Evolutionary conservation across 2,113 vertebrate genomes (phyloP), one percentile per base, ranked within the genome.

Genomic region (Grammomys dolichurus): DNA sequence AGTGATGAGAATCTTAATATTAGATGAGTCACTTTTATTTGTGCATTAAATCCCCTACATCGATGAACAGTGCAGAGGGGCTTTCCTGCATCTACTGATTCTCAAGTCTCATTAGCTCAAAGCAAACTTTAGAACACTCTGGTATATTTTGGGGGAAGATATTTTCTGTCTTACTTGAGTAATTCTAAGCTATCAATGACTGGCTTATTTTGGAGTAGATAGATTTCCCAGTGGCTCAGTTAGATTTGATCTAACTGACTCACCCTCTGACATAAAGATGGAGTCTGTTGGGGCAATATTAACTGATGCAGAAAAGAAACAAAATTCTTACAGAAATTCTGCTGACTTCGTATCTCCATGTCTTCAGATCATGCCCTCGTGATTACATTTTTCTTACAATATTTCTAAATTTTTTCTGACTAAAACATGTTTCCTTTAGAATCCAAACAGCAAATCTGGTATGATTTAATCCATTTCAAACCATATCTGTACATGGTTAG

Each of bases 61-160:
- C n/a, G 13, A 67, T 10, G 1, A 13, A 33, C 9, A 22, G 31
- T 0, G 33, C 12, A 36, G 22, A 22, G 4, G 2, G 6, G 12
- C 6, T 2, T 40, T 81, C 65, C 54, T 20, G 7, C 0, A 65
- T 56, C 36, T 81, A 14, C 10, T 88, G 1, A 56, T 75, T 82
- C 54, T 82, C 5, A 81, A 14, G 0, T 75, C 22, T 4, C 8
- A 22, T 77, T 73, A 72, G 5, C 14, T 87, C 36, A 92, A 43
- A 95, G 72, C 22, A 65, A 73, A 24, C 11, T 40, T n/a, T 26
- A 43, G 33, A 54, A 46, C 26, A 56, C 43, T 24, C 5, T n/a
- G 36, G 5, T 36, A 36, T 54, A 33, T 72, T 72, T 69, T 43
- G 60, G 60, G 60, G 28, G 22, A 10, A 46, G 14, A 24, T 40